Evolutionary conservation across 2,113 vertebrate genomes (phyloP).

Genomic region (Macroglossus sobrinus): DNA sequence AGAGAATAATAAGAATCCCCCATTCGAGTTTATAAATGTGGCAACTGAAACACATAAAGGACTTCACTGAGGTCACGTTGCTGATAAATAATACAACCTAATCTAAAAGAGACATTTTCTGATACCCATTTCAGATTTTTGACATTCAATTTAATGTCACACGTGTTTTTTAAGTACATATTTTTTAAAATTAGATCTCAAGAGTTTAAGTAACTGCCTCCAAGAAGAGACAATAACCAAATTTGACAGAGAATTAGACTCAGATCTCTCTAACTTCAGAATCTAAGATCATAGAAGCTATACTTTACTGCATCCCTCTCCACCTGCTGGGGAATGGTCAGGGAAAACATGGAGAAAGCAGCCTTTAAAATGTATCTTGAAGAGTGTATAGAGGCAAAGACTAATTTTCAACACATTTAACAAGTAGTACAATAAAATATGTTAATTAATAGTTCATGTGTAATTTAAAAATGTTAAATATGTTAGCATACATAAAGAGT

Average conservation of each 20-base stretch:
- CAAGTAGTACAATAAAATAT: not conserved
- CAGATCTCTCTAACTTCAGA: not conserved
- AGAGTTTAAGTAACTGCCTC: not conserved
- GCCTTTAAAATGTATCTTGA: not conserved
- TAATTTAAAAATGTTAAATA: not conserved
- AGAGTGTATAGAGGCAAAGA: not conserved
- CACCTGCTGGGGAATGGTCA: not conserved
- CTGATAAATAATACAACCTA: not conserved
- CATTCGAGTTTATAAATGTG: not conserved
- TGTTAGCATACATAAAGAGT: not conserved
- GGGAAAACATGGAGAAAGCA: not conserved
- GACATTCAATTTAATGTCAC: not conserved
- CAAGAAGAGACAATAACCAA: not conserved
- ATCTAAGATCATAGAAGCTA: not conserved
- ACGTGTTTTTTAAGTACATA: not conserved
- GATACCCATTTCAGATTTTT: not conserved
- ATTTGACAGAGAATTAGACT: conserved; percentile 18
- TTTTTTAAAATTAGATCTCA: not conserved
- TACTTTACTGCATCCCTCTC: not conserved
- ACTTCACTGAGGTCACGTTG: not conserved
- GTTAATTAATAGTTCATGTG: not conserved
- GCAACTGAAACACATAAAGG: not conserved
- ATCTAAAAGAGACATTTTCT: not conserved
- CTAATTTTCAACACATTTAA: not conserved
- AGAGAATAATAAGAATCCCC: not conserved